phyloP scores from a whole-genome alignment of 2,113 vertebrate genomes.

The Trochalopteron elliotii region DNA sequence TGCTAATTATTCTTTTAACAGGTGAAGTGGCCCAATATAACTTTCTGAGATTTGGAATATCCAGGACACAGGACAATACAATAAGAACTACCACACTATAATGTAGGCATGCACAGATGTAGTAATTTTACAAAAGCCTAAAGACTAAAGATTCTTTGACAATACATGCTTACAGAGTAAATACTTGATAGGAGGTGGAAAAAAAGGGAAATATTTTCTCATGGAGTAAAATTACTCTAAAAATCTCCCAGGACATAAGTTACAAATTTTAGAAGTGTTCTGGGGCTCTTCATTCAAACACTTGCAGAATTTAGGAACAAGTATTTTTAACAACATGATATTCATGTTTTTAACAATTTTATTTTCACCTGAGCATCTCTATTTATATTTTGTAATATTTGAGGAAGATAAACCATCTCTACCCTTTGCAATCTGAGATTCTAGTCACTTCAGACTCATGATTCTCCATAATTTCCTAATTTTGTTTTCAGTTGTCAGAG shows the following conservation, averaged over 20 bases:
- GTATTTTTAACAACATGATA: neutral
- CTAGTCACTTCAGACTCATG: neutral
- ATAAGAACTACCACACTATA: neutral
- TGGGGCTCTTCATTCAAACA: neutral
- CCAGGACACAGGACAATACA: neutral
- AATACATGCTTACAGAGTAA: neutral
- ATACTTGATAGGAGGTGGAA: fast-evolving
- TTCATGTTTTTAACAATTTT: neutral
- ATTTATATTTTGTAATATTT: neutral
- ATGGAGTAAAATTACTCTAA: neutral
- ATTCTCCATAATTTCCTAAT: neutral
- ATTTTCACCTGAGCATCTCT: neutral
- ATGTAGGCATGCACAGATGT: fast-evolving
- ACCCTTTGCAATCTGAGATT: neutral
- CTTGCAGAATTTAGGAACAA: neutral
- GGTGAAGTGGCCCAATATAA: neutral
- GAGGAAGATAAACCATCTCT: neutral
- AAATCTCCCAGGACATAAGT: neutral
- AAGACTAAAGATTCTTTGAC: neutral
- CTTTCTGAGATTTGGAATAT: neutral
- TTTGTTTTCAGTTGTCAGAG: neutral
- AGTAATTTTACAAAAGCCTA: neutral
- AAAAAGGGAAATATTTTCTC: neutral
- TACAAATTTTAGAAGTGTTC: neutral
- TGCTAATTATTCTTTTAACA: neutral